A percentile compares a stretch with the other conserved stretches of the same genome.
phyloP scores from a whole-genome alignment of 2,113 vertebrate species.

The Excalfactoria chinensis region DNA sequence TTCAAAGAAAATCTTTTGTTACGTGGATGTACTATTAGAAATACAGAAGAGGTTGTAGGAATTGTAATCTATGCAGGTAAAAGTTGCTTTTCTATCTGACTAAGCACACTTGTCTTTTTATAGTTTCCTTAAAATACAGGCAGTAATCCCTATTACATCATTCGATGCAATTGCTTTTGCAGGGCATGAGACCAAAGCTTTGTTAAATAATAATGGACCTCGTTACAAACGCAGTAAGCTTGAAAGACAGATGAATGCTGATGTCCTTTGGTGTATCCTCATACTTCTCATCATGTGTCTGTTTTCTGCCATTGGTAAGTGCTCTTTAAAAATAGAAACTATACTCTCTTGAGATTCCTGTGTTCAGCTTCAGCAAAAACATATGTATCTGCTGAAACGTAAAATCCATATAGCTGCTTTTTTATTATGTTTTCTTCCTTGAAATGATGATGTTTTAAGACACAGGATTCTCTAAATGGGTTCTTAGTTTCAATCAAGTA shows the following conservation, averaged over 20 bases:
- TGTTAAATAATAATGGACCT: conserved; percentile 96
- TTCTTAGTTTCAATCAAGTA: not conserved
- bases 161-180: conserved; percentile 24
- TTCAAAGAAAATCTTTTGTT: conserved; percentile 95
- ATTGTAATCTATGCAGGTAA: conserved; percentile 97
- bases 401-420: not conserved
- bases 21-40: conserved; percentile 93
- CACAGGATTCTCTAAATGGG: not conserved
- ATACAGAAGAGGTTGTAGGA: conserved; percentile 94
- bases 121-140: not conserved
- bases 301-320: conserved; percentile 91
- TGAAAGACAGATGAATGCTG: conserved; percentile 94
- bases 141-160: not conserved
- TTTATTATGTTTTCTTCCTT: not conserved
- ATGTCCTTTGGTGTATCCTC: conserved; percentile 97
- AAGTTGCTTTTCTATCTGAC: not conserved
- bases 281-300: conserved; percentile 95
- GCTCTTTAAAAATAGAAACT: not conserved
- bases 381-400: not conserved
- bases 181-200: conserved; percentile 98
- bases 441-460: conserved; percentile 8
- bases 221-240: conserved; percentile 98
- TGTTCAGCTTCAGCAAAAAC: not conserved
- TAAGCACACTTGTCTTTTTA: not conserved
- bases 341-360: not conserved